phyloP scores from a whole-genome alignment of 2,113 vertebrate species.

The Oryzias curvinotus region DNA sequence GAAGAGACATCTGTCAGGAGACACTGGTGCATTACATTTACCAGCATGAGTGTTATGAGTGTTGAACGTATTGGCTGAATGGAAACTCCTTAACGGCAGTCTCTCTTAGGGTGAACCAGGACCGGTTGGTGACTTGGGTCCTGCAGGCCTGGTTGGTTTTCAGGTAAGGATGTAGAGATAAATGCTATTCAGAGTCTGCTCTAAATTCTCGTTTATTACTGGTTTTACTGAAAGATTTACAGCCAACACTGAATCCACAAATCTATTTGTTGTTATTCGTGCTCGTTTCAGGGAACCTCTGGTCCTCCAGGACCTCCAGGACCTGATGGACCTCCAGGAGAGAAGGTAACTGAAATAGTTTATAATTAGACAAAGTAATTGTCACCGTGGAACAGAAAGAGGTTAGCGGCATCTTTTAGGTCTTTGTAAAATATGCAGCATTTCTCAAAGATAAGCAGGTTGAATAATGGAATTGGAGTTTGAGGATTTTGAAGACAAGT shows the following conservation, averaged over 20 bases:
- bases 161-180: constrained; percentile 60
- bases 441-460: too few relatives aligned
- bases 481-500: too few relatives aligned
- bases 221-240: background rate
- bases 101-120: constrained; percentile 79
- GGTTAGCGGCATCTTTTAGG: too few relatives aligned
- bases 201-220: background rate
- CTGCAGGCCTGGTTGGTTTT: constrained; percentile 73
- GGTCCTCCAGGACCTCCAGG: constrained; percentile 76
- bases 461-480: too few relatives aligned
- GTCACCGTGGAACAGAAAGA: too few relatives aligned
- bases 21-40: background rate
- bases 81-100: constrained; percentile 4
- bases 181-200: background rate
- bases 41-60: too few relatives aligned
- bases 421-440: too few relatives aligned
- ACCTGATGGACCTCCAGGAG: constrained; percentile 73
- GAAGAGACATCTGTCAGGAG: background rate
- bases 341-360: constrained; percentile 74
- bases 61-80: background rate
- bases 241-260: background rate
- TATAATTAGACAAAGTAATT: background rate
- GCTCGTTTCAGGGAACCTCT: constrained; percentile 56
- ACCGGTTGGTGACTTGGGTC: constrained; percentile 75
- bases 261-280: constrained; percentile 5